Evolutionary conservation across 2,888 invertebrate species (phyloP), one percentile per base, ranked within the genome.

Genomic region (Drosophila falleni): DNA sequence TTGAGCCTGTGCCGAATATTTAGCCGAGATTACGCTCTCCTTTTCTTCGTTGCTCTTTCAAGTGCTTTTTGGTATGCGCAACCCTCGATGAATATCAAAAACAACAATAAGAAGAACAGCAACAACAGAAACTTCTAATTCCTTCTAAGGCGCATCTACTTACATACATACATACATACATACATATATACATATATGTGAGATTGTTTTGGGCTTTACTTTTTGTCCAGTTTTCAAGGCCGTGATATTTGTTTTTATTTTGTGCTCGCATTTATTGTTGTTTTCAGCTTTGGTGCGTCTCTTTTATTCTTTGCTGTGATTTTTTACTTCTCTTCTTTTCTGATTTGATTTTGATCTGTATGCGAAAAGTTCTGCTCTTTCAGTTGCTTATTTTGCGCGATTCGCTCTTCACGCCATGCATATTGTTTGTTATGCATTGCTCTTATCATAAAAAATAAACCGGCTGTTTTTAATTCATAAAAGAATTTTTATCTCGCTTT

Each of bases 191-290:
- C n/a, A n/a, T n/a, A n/a, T 29, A 10, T 39, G 39, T 19, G 63
- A 65, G 72, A 54, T 31, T 33, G 29, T 55, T 55, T 54, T 53
- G 33, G 63, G 65, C 63, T 78, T 60, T 60, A 44, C 50, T 56
- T 66, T 68, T 69, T 80, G 74, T 75, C 62, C 75, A 83, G 72
- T 71, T 81, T 83, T 84, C 83, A 84, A 84, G 83, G 83, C 77
- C 87, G 75, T 51, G 33, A 74, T 74, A 66, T 79, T 80, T 85
- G 81, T 80, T 62, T 80, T 74, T 49, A 62, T 80, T 76, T 71
- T 64, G 67, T 29, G 44, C 54, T 61, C 42, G 53, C 46, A 44
- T 70, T 54, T 66, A 65, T 68, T 63, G 62, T 73, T 74, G 35
- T 26, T 47, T 29, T 16, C 50, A 13, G 16, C 35, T 68, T 56